Evolutionary conservation across 2,888 invertebrate genomes (phyloP).

Genomic region (Troilus luridus): DNA sequence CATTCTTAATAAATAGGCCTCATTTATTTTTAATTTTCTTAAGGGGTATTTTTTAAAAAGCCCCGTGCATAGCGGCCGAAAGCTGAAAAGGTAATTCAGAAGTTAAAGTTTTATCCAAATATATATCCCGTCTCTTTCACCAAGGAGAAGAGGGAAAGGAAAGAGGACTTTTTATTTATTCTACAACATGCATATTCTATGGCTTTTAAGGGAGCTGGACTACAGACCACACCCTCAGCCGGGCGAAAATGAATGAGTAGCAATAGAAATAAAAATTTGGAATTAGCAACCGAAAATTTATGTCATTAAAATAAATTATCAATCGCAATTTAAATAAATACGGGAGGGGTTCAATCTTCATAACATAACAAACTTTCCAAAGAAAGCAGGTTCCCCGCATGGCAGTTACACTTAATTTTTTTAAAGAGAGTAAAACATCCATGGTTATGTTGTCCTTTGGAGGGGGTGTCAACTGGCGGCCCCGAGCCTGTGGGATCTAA

Average conservation of each 20-base stretch:
- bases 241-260: neutral
- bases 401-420: too few species aligned
- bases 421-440: too few species aligned
- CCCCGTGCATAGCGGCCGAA: fast-evolving
- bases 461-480: too few species aligned
- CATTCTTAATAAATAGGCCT: neutral
- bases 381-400: too few species aligned
- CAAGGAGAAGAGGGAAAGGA: neutral
- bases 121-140: neutral
- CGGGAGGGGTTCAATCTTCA: too few species aligned
- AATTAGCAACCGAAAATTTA: too few species aligned
- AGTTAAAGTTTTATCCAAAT: neutral
- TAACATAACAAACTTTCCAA: too few species aligned
- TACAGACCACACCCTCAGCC: neutral
- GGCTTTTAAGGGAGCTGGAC: neutral
- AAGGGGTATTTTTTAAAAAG: neutral
- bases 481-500: too few species aligned
- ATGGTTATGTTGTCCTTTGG: too few species aligned
- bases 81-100: neutral
- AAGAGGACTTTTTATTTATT: neutral
- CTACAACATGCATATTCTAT: neutral
- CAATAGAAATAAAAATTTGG: neutral
- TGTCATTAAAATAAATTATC: too few species aligned
- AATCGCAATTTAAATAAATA: too few species aligned
- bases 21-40: neutral